Evolutionary conservation across 2,888 invertebrate genomes (phyloP).

Genomic region (Polydrusus cervinus): DNA sequence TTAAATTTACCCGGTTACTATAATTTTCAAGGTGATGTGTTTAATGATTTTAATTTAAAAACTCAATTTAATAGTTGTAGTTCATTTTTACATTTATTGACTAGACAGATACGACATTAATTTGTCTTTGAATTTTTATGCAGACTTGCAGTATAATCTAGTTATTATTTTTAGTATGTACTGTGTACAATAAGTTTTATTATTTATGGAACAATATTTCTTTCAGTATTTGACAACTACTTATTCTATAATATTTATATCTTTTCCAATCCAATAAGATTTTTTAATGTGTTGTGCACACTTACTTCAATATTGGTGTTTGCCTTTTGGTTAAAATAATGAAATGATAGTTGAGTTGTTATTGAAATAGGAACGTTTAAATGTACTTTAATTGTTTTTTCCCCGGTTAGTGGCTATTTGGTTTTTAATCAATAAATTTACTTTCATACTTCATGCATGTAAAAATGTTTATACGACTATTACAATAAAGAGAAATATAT

Average conservation of each 20-base stretch:
- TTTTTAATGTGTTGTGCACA: background rate
- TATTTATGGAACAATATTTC: constrained; percentile 59
- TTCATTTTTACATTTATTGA: constrained; percentile 53
- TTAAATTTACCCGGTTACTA: background rate
- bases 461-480: constrained; percentile 46
- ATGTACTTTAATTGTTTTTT: constrained; percentile 21
- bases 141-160: constrained; percentile 63
- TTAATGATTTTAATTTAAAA: constrained; percentile 8
- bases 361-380: constrained; percentile 22
- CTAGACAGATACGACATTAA: constrained; percentile 3
- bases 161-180: constrained; percentile 68
- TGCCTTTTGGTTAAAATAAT: constrained; percentile 21
- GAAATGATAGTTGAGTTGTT: constrained; percentile 20
- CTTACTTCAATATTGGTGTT: constrained; percentile 13
- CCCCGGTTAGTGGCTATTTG: constrained; percentile 26
- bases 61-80: constrained; percentile 52
- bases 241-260: background rate
- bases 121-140: constrained; percentile 17
- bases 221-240: constrained; percentile 59
- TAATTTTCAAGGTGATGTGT: constrained; percentile 24
- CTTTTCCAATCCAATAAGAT: background rate
- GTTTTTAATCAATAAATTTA: constrained; percentile 22
- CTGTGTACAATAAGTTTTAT: constrained; percentile 68
- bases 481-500: constrained; percentile 28
- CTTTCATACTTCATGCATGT: constrained; percentile 36